Conservation (phyloP, 2,113 vertebrate species). For the Raja brachyura region DNA sequence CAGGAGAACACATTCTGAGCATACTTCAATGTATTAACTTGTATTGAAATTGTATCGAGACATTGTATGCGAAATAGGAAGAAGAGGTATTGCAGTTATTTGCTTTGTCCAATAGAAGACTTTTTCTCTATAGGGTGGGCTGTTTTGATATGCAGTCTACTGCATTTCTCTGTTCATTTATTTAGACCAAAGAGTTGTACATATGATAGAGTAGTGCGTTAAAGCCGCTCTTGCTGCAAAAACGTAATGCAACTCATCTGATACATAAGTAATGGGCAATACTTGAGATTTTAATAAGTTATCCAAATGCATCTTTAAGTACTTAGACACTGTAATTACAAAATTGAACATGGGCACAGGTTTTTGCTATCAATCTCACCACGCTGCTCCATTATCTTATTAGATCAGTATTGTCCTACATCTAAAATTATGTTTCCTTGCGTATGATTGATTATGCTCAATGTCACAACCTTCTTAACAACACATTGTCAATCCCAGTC, state of each 20-base stretch:
- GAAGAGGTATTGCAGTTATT: not conserved
- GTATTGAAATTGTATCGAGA: not conserved
- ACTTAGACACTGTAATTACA: not conserved
- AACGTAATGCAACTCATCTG: not conserved
- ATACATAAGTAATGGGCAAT: not conserved
- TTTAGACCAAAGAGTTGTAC: not conserved
- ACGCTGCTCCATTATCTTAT: not conserved
- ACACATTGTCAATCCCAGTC: not conserved
- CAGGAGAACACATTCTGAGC: not conserved
- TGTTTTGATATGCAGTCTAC: not conserved
- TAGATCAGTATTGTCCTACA: not conserved
- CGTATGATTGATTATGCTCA: not conserved
- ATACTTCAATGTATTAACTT: not conserved
- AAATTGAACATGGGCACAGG: not conserved
- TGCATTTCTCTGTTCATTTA: not conserved
- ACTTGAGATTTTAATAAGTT: conserved; percentile 23
- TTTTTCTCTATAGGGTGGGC: not conserved
- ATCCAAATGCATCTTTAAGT: not conserved
- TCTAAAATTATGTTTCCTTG: not conserved
- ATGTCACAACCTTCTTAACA: not conserved
- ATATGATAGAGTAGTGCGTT: not conserved
- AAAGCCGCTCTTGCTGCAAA: not conserved
- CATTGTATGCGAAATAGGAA: not conserved
- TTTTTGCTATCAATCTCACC: not conserved
- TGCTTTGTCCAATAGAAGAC: not conserved